A percentile compares a stretch with the other conserved stretches of the same genome.
These are phyloP conservation scores for Bettongia penicillata DNA, from an alignment of 2,113 vertebrate genomes.

Conservation along the genomic window DNA sequence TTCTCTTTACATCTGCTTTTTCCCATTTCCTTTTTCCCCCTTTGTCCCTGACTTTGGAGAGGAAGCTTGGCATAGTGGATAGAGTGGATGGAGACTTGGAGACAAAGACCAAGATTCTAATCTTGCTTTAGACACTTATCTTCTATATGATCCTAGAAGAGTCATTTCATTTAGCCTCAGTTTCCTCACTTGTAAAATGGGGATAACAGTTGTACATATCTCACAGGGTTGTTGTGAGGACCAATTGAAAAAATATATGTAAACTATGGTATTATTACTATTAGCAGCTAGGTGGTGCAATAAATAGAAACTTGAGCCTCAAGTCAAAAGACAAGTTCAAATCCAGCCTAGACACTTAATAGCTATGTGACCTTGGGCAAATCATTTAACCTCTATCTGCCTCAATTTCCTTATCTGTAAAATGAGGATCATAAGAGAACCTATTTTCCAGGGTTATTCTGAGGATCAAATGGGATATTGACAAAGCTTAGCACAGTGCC, in stretches of 20 bases:
- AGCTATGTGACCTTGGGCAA: neutral
- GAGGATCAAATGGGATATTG: neutral
- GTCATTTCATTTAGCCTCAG: neutral
- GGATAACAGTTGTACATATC: neutral
- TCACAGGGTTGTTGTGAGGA: neutral
- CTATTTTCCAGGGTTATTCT: neutral
- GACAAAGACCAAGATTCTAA: neutral
- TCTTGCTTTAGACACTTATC: neutral
- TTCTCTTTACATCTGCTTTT: neutral
- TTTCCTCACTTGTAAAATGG: neutral
- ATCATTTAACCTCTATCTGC: neutral
- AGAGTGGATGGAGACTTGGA: neutral
- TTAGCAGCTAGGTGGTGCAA: neutral
- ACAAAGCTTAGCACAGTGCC: neutral
- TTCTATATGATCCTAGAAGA: neutral
- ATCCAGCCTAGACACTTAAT: neutral
- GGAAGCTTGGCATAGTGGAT: too few species aligned
- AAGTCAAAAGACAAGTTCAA: neutral
- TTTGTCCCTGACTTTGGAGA: too few species aligned
- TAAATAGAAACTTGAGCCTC: neutral
- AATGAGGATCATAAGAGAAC: neutral
- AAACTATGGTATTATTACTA: neutral
- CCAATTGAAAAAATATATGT: neutral
- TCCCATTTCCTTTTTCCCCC: neutral
- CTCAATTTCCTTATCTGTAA: neutral